Conservation (phyloP, 2,888 invertebrate species). For the Synanthedon myopaeformis region DNA sequence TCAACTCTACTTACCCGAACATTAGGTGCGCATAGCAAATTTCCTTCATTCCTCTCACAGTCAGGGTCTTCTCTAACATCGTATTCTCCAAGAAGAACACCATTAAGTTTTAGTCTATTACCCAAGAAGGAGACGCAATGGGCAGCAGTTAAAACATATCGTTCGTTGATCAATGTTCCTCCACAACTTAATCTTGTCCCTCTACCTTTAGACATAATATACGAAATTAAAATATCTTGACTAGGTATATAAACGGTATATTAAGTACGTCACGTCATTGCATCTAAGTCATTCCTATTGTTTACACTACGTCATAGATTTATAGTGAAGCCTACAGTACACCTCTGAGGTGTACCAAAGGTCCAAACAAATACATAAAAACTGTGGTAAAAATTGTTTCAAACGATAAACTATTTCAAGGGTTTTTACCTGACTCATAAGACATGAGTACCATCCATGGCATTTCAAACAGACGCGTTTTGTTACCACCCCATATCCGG, state of each 20-base stretch:
- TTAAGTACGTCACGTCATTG: not conserved
- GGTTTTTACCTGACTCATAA: slow-evolving; percentile 54
- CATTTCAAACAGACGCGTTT: slow-evolving; percentile 73
- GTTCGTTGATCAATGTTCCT: slow-evolving; percentile 65
- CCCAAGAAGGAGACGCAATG: slow-evolving; percentile 70
- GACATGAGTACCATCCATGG: slow-evolving; percentile 83
- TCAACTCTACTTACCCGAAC: slow-evolving; percentile 21
- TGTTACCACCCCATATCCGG: slow-evolving; percentile 73
- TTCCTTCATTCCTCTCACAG: slow-evolving; percentile 48
- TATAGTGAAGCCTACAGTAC: too few species aligned
- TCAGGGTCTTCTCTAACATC: slow-evolving; percentile 48
- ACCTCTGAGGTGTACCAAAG: too few species aligned
- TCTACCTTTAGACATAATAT: slow-evolving; percentile 21
- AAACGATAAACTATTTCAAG: too few species aligned
- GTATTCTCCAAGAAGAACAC: slow-evolving; percentile 75
- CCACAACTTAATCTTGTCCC: slow-evolving; percentile 51
- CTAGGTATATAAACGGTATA: not conserved
- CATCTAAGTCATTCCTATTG: not conserved
- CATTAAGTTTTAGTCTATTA: slow-evolving; percentile 37
- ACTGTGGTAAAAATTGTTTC: too few species aligned
- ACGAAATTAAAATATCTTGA: not conserved
- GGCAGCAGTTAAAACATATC: slow-evolving; percentile 71
- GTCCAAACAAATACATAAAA: too few species aligned
- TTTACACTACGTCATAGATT: too few species aligned
- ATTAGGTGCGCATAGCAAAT: slow-evolving; percentile 31